Conservation (phyloP, 2,888 invertebrate species). For the Patella depressa region DNA sequence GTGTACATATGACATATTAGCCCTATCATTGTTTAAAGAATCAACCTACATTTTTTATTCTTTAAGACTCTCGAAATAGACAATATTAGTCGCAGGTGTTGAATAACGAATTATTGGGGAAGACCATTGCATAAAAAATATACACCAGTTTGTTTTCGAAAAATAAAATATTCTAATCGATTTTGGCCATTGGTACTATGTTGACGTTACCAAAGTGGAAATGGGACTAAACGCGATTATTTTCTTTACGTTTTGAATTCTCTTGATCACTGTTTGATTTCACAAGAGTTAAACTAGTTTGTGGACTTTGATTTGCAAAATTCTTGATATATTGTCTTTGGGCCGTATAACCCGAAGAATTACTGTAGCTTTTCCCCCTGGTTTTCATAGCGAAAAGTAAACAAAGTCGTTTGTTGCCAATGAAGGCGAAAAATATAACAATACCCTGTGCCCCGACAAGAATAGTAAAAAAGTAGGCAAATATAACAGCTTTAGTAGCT, state of each 20-base stretch:
- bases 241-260: neutral
- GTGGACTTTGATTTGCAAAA: neutral
- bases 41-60: too few relatives aligned
- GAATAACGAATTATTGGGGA: too few relatives aligned
- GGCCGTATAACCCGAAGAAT: neutral
- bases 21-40: too few relatives aligned
- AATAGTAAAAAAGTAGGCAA: neutral
- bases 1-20: too few relatives aligned
- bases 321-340: neutral
- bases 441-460: neutral
- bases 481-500: neutral
- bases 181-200: too few relatives aligned
- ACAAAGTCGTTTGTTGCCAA: neutral
- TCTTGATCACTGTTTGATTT: neutral
- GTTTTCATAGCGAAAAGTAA: neutral
- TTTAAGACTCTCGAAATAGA: too few relatives aligned
- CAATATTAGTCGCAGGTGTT: too few relatives aligned
- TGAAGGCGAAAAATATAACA: neutral
- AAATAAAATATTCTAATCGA: too few relatives aligned
- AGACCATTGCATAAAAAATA: too few relatives aligned
- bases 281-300: neutral
- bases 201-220: too few relatives aligned
- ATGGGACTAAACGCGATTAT: too few relatives aligned
- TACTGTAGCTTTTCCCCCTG: neutral
- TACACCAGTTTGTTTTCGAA: too few relatives aligned